Base-by-base conservation (phyloP, 2,797 vertebrate genomes). In the Telmatherina bonti region DNA sequence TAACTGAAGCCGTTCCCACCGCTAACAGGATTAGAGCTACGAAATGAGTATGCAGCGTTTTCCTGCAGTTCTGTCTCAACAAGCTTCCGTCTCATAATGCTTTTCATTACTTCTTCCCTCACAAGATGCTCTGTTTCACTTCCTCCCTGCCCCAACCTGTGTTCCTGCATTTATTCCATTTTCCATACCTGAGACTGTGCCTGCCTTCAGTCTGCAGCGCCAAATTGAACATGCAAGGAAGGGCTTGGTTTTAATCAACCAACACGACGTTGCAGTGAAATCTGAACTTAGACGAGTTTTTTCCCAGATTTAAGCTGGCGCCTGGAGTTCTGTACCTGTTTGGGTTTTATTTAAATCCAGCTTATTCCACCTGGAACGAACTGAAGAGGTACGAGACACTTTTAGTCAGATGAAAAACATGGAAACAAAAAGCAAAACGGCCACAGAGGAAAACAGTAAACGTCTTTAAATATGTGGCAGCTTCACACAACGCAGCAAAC, bases 21-120 rank as follows among this genome's bases (percentile, higher is more conserved):
- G 30, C 77, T 88, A 88, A 91, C 81, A 41, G 77, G 86, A 89
- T 93, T 88, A 89, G 15, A 30, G 29, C 54, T 43, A 52, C 70
- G 63, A 74, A 82, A 81, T 57, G 49, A 76, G 64, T 45, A 57
- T 2, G 33, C 79, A 70, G 84, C 80, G 27, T 81, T 89, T 90
- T 76, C 35, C 66, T 45, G 41, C 63, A 4, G 82, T 38, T 67
- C 8, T 0, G n/a, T 76, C 70, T 77, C 18, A 71, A 61, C 63
- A 54, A 33, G 54, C 24, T 13, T 33, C 27, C 20, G 1, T 67
- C 62, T 63, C 3, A 10, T 62, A 16, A 54, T 38, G 68, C 74
- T 67, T 67, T 51, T 85, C 69, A 31, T 76, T 52, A 29, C 49
- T 71, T 66, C 65, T 74, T 27, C 11, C 24, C 24, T 26, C 20